Evolutionary conservation across 2,888 invertebrate genomes (phyloP), one percentile per base, ranked within the genome.

Genomic region (Machimus rusticus): DNA sequence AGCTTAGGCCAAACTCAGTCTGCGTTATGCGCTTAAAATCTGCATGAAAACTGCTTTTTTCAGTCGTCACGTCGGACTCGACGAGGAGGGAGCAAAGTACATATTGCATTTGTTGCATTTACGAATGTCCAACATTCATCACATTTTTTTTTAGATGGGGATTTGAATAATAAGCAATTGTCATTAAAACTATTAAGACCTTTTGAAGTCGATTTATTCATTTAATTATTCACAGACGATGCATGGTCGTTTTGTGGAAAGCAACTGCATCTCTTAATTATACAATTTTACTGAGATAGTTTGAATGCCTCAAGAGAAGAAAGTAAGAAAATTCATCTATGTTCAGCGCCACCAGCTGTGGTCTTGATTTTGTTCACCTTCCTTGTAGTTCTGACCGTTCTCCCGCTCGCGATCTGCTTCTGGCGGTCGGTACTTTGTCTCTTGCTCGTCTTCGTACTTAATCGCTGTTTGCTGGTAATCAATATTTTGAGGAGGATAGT

Each of bases 371-470:
- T 77, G 78, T 4, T 79, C 74, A 5, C 46, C 77, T 43, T 87
- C 87, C 19, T 87, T 86, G 39, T 84, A 81, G 12, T 86, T 87
- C 76, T 74, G 78, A 31, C 81, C 87, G 46, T 88, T 88, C 39
- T 88, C 88, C 9, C 88, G 86, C 78, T 88, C 88, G 6, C 87
- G 88, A 39, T 87, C 86, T 14, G 66, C 90, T 89, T 94, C 93
- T 55, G 94, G 93, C 0, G 96, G 95, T 90, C 95, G 94, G 91
- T 96, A 96, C 90, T 96, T 96, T 90, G 95, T 95, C 90, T 96
- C 96, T 77, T 96, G 95, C 85, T 96, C 95, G 86, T 91, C 93
- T n/a, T 92, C 92, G 91, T 95, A 95, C 90, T 96, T 96, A 89
- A 96, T 94, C 88, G 94, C 94, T 6, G 94, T 93, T 88, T 94